Conservation (phyloP, 2,888 invertebrate species). For the Altica lythri region DNA sequence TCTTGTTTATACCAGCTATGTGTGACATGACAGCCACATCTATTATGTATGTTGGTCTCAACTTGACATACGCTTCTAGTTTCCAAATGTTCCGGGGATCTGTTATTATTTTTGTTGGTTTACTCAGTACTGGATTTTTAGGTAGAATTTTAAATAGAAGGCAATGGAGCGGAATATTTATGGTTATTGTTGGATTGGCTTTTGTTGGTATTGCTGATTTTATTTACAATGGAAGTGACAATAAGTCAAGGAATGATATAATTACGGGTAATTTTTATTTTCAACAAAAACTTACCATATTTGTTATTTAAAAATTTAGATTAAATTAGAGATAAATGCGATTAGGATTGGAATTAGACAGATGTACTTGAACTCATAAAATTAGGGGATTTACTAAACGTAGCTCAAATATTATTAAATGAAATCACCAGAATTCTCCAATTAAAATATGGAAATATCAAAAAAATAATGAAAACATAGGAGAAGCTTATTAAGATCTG, state of each 20-base stretch:
- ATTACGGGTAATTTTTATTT: constrained; percentile 64
- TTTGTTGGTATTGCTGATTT: constrained; percentile 79
- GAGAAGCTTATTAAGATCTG: too few relatives aligned
- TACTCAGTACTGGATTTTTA: constrained; percentile 83
- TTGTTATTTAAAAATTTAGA: not conserved
- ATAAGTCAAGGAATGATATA: constrained; percentile 65
- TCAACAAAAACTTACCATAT: not conserved
- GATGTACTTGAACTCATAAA: too few relatives aligned
- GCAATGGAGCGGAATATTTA: constrained; percentile 78
- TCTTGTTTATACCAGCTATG: constrained; percentile 84
- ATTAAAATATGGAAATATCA: too few relatives aligned
- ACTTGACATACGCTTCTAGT: constrained; percentile 89
- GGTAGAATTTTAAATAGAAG: constrained; percentile 65
- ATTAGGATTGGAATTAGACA: too few relatives aligned
- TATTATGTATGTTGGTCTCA: constrained; percentile 88
- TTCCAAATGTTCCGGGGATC: constrained; percentile 95
- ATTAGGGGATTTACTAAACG: too few relatives aligned
- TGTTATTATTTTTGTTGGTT: constrained; percentile 86
- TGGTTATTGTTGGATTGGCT: constrained; percentile 72
- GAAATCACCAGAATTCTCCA: too few relatives aligned
- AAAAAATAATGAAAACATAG: too few relatives aligned
- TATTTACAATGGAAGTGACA: constrained; percentile 55
- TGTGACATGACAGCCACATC: constrained; percentile 90
- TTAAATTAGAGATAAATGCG: too few relatives aligned
- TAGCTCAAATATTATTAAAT: too few relatives aligned